Percentiles rank a stretch among this genome's conserved stretches.
Conservation (phyloP, 1,140 invertebrate genomes). For the Amphibalanus amphitrite region DNA sequence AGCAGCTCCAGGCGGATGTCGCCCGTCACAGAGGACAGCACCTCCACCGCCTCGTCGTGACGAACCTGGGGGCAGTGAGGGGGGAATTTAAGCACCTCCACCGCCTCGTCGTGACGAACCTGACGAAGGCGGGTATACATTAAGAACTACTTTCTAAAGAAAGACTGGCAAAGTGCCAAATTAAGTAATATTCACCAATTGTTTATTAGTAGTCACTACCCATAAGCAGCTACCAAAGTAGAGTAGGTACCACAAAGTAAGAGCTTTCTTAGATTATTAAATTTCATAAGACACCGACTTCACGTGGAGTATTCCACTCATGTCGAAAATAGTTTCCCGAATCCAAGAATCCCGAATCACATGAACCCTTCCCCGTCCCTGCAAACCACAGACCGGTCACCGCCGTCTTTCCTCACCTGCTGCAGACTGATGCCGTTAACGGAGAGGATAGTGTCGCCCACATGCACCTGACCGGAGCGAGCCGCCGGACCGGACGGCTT, state of each 20-base stretch:
- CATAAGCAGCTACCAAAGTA: no score
- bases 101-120: conserved; percentile 49
- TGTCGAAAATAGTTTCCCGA: not conserved
- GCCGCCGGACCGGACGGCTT: conserved; percentile 56
- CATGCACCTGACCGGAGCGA: conserved; percentile 45
- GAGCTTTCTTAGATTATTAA: not conserved
- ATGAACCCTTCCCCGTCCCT: no score
- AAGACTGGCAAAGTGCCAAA: conserved; percentile 10
- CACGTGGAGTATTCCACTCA: no score
- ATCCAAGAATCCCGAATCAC: not conserved
- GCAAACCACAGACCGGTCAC: not conserved
- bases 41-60: no score
- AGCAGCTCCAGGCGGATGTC: conserved; percentile 51
- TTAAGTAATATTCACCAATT: not conserved
- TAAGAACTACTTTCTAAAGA: conserved; percentile 5
- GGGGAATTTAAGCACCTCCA: no score
- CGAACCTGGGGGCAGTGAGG: no score
- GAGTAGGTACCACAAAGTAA: not conserved
- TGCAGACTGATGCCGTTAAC: conserved; percentile 58
- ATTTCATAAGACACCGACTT: no score
- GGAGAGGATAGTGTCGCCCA: conserved; percentile 63
- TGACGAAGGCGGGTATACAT: conserved; percentile 20
- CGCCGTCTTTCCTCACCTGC: conserved; percentile 25
- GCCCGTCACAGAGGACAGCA: conserved; percentile 46
- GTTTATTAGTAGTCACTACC: not conserved